These are phyloP conservation scores for Astatotilapia flaviijosephi DNA, from an alignment of 2,113 vertebrate genomes.

Conservation along the genomic window DNA sequence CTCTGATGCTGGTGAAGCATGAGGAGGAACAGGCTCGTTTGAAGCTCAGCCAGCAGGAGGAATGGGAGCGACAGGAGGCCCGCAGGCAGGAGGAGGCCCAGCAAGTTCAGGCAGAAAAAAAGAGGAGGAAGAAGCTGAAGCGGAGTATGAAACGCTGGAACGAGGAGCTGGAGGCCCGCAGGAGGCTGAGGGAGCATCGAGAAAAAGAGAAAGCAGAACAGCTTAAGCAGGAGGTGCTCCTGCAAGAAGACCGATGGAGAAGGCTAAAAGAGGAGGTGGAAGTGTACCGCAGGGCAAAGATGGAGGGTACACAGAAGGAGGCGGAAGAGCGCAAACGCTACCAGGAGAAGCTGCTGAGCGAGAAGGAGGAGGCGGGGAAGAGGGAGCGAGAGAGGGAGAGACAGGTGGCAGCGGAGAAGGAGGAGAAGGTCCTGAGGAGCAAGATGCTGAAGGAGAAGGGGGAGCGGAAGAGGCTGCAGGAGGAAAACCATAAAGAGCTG, in stretches of 20 bases:
- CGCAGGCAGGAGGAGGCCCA: conserved; percentile 46
- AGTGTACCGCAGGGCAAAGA: conserved; percentile 13
- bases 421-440: conserved; percentile 46
- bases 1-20: conserved; percentile 76
- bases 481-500: conserved; percentile 60
- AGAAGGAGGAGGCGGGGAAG: conserved; percentile 34
- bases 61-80: conserved; percentile 64
- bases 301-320: conserved; percentile 20
- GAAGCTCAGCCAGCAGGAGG: conserved; percentile 55
- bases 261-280: conserved; percentile 53
- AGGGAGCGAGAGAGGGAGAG: conserved; percentile 33
- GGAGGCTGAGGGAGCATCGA: conserved; percentile 37
- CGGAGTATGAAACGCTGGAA: conserved; percentile 51
- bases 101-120: conserved; percentile 47
- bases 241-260: conserved; percentile 36
- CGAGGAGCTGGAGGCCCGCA: conserved; percentile 55
- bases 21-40: conserved; percentile 62
- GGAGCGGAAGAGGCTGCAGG: conserved; percentile 42
- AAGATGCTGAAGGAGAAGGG: conserved; percentile 23
- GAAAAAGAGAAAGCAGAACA: conserved; percentile 22
- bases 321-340: conserved; percentile 32
- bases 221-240: conserved; percentile 9
- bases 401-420: conserved; percentile 31
- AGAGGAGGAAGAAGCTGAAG: conserved; percentile 41
- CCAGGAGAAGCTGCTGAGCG: conserved; percentile 48